These are phyloP conservation scores for Proterorhinus semilunaris DNA, from an alignment of 2,113 vertebrate genomes.

Conservation along the genomic window DNA sequence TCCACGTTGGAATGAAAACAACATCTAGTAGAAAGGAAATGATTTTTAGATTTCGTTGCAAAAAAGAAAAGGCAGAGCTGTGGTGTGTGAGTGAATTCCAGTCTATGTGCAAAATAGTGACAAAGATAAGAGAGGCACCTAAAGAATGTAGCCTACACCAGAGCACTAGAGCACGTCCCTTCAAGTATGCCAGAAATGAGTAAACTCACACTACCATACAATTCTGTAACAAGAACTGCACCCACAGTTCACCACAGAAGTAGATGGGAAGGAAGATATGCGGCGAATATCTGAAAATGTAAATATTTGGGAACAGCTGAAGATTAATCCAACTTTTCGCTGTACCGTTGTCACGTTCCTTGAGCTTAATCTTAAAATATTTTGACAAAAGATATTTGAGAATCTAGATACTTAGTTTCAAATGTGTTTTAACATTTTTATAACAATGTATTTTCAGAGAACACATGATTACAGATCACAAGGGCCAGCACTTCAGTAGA, in stretches of 20 bases:
- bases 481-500: no score
- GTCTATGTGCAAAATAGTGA: conserved; percentile 50
- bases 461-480: no score
- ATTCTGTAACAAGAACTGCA: background rate
- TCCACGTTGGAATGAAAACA: conserved; percentile 13
- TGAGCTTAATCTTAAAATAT: conserved; percentile 3
- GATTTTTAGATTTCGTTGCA: conserved; percentile 6
- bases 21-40: conserved; percentile 10
- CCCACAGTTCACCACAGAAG: background rate
- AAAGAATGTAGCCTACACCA: conserved; percentile 46
- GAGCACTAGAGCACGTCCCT: conserved; percentile 12
- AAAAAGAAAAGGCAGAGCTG: conserved; percentile 5
- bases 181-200: conserved; percentile 25
- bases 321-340: conserved; percentile 5
- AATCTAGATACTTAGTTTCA: no score
- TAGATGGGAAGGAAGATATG: background rate
- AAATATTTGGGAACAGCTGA: background rate
- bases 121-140: conserved; percentile 66
- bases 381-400: background rate
- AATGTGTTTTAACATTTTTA: no score
- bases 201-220: conserved; percentile 19
- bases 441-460: no score
- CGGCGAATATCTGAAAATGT: conserved; percentile 5
- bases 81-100: conserved; percentile 45
- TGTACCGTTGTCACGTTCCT: background rate